Base-by-base conservation (phyloP, 2,797 vertebrate species). In the Argya squamiceps region DNA sequence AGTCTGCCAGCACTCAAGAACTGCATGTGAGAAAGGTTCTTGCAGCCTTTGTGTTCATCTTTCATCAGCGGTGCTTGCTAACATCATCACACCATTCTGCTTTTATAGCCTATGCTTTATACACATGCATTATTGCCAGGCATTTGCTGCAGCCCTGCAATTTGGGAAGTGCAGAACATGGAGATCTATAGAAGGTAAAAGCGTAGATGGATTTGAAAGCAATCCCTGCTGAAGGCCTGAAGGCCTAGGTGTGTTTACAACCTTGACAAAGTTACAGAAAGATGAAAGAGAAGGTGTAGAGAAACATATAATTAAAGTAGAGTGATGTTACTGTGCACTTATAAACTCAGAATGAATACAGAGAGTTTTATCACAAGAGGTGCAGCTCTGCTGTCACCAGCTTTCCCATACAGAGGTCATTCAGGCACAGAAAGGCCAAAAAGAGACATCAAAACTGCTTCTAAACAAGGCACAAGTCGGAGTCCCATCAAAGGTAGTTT, bases 241-340 rank as follows among this genome's bases (percentile, higher is more conserved):
- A 95, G 96, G 94, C 85, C 90, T 95, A 96, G 96, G 93, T 89
- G 94, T 96, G 95, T 96, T 96, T 94, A 94, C 87, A 87, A 77
- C 92, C 55, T 63, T 91, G 71, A 96, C 95, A 96, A 95, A 95
- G 88, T 94, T 95, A 94, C 89, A 91, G 71, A 90, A 95, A 94
- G 93, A 95, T 93, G 91, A 95, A 96, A 96, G 89, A 92, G 89
- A 93, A 96, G 94, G 55, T 7, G 9, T 44, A 93, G 65, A 69
- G 91, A 97, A 97, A 93, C 94, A 89, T 96, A 52, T 96, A 96
- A 97, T 97, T 97, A 97, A 95, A 86, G 88, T 70, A 95, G 93
- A 27, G 3, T 85, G 92, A 93, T 92, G 88, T 89, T 94, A 87
- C 88, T 55, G 44, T 15, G 68, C 78, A n/a, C 83, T 91, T 93